Evolutionary conservation across 2,888 invertebrate genomes (phyloP), one percentile per base, ranked within the genome.

Genomic region (Epinotia demarniana): DNA sequence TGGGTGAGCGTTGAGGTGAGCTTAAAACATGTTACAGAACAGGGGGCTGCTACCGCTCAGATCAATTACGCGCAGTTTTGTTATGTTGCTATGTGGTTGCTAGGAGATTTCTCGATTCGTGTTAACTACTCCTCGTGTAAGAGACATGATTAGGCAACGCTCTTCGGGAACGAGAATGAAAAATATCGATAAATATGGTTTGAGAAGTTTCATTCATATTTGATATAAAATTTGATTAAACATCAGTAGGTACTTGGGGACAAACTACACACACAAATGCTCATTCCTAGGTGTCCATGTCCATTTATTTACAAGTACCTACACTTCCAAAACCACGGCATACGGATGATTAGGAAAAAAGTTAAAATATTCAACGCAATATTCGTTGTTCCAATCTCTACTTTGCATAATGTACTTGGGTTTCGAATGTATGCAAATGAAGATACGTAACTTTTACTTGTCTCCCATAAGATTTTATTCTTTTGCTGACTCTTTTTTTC

Each of bases 61-160:
- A 62, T 62, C 55, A 61, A 68, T 73, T 68, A 73, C 18, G 16
- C 19, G 23, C 27, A 39, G 60, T 18, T 46, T 46, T 8, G 33
- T 5, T 39, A 62, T 16, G 12, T 27, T 46, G 27, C 46, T 58
- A 46, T 64, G 43, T n/a, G 23, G 39, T 9, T 39, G 58, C 8
- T 23, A 23, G 12, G 23, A 39, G 39, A 9, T 39, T 9, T 1
- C 33, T 33, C 33, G 33, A 5, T 33, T 8, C 33, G 6, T 33
- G 33, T 33, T 8, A 33, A 33, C 33, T 33, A 33, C 33, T 33
- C 33, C 33, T 33, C 33, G 33, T 39, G 39, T 39, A 39, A 39
- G 39, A 39, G 39, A 39, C 39, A 39, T 39, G 39, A 8, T 39
- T 39, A 33, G 6, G 33, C 33, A 33, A 33, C 6, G 33, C 39